Conservation (phyloP, 2,888 invertebrate species). For the Allophyes oxyacanthae region DNA sequence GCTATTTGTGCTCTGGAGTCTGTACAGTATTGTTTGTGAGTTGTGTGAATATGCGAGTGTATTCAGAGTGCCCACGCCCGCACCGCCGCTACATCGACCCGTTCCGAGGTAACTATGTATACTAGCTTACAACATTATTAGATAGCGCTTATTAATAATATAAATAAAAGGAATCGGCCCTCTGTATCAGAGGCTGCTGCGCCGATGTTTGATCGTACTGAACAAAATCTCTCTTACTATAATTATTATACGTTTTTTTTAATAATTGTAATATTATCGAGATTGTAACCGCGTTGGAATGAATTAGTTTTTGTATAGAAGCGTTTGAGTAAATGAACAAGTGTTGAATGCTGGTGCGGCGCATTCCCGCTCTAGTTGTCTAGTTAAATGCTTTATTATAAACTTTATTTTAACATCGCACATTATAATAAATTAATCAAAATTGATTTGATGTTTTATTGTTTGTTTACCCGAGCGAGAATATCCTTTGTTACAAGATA, state of each 20-base stretch:
- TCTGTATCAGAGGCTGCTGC: slow-evolving; percentile 84
- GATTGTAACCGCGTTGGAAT: slow-evolving; percentile 74
- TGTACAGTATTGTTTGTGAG: slow-evolving; percentile 1
- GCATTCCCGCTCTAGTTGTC: slow-evolving; percentile 66
- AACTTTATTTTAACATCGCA: slow-evolving; percentile 89
- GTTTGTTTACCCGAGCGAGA: slow-evolving; percentile 29
- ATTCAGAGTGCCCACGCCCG: neutral
- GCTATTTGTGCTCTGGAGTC: slow-evolving; percentile 5
- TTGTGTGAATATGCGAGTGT: slow-evolving; percentile 28
- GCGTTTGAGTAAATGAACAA: slow-evolving; percentile 71
- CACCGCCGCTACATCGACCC: slow-evolving; percentile 25
- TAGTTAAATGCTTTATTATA: slow-evolving; percentile 87
- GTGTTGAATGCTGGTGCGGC: slow-evolving; percentile 70
- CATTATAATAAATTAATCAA: slow-evolving; percentile 89
- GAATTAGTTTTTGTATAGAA: slow-evolving; percentile 76
- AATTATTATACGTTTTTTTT: slow-evolving; percentile 65
- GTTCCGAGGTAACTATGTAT: slow-evolving; percentile 61
- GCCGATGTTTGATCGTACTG: slow-evolving; percentile 76
- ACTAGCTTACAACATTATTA: slow-evolving; percentile 75
- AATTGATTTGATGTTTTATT: slow-evolving; percentile 75
- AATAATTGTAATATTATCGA: slow-evolving; percentile 70
- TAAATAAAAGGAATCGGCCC: slow-evolving; percentile 71
- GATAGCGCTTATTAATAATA: slow-evolving; percentile 83
- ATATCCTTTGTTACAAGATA: slow-evolving; percentile 2
- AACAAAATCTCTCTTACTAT: slow-evolving; percentile 77